Base-by-base conservation (phyloP, 2,113 vertebrate genomes). In the Syngnathus floridae region DNA sequence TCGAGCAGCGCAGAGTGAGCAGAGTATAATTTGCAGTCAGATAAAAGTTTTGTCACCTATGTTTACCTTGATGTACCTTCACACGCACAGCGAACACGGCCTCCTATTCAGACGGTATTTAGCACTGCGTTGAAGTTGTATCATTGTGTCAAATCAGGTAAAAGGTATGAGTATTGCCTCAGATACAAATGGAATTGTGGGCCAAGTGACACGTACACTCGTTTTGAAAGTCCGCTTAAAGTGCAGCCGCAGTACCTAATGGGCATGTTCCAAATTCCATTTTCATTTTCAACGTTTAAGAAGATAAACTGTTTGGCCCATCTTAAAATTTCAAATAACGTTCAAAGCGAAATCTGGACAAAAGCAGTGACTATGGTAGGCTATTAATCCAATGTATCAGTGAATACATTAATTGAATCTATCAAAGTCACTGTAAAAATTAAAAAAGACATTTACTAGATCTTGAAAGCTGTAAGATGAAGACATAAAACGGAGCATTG, bases 401-500 rank as follows among this genome's bases (percentile, higher is more conserved):
- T 2, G 14, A 35, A 35, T 13, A 56, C 26, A 51, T n/a, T 35
- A 56, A 56, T 56, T 35, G 54, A 7, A 36, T 21, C 13, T 16
- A 35, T 56, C 54, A 61, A 26, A 41, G 14, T 21, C 21, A 14
- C 38, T 43, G 40, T 43, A 43, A 45, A 3, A 61, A 43, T 26
- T 43, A 4, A 43, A 61, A 61, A 58, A 22, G 37, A 6, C 38
- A 61, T 61, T 61, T 41, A 61, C 43, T 61, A 22, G n/a, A 41
- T 22, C 11, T 61, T 61, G 38, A 61, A 61, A 56, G 54, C 22
- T 7, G 6, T 41, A 13, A 43, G 5, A 41, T 43, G n/a, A 21
- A 22, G n/a, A 41, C 58, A 40, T 26, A 22, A 61, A 61, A 43
- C 10, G 1, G 8, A n/a, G 38, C 58, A 13, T 11, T 61, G n/a